These are phyloP conservation scores for Eonycteris spelaea DNA, from an alignment of 2,113 vertebrate species.

Conservation along the genomic window DNA sequence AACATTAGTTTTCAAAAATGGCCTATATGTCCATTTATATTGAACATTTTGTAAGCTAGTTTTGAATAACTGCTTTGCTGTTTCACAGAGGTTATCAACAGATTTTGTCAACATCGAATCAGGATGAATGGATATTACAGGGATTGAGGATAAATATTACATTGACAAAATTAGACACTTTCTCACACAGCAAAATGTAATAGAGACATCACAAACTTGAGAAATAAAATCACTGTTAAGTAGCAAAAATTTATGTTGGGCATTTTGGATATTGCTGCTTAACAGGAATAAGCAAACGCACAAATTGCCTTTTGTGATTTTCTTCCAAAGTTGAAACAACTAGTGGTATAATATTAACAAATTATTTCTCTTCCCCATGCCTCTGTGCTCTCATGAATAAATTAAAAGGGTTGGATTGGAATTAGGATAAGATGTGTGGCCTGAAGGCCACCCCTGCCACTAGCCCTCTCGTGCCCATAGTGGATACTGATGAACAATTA, in stretches of 20 bases:
- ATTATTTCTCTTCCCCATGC: neutral
- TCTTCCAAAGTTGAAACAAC: conserved; percentile 34
- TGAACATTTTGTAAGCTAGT: neutral
- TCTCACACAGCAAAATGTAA: conserved; percentile 33
- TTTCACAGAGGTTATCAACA: neutral
- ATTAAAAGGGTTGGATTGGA: neutral
- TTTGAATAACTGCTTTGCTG: conserved; percentile 37
- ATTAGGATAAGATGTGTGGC: neutral
- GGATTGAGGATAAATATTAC: conserved; percentile 38
- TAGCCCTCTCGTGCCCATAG: neutral
- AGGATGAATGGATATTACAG: conserved; percentile 4
- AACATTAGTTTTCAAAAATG: neutral
- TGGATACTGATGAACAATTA: neutral
- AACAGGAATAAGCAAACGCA: conserved; percentile 23
- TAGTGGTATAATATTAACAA: conserved; percentile 5
- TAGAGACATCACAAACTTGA: conserved; percentile 43
- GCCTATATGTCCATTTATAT: neutral
- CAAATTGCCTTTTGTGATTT: conserved; percentile 51
- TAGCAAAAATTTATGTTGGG: conserved; percentile 20
- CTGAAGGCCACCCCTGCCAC: neutral
- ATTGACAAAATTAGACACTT: conserved; percentile 30
- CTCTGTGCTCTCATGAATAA: neutral
- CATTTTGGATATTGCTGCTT: conserved; percentile 32
- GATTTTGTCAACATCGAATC: conserved; percentile 52
- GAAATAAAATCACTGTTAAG: conserved; percentile 47